These are phyloP conservation scores for Nowickia ferox DNA, from an alignment of 2,888 invertebrate species.

Conservation along the genomic window DNA sequence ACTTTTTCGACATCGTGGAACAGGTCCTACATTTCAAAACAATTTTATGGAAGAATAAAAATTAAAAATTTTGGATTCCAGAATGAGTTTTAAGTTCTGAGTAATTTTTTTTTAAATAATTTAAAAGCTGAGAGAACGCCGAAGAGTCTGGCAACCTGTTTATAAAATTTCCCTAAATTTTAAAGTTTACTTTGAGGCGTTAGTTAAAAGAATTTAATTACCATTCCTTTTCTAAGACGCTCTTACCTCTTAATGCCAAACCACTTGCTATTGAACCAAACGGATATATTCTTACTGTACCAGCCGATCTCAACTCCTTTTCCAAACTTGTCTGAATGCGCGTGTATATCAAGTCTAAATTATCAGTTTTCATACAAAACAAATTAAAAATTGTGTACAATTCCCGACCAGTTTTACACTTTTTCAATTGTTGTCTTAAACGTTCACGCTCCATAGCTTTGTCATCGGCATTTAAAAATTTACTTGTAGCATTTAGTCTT, in stretches of 20 bases:
- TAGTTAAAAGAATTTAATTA: background rate
- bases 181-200: slow-evolving; percentile 34
- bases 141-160: background rate
- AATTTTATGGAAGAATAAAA: too few species aligned
- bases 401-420: slow-evolving; percentile 72
- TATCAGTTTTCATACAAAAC: slow-evolving; percentile 73
- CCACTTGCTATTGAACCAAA: slow-evolving; percentile 91
- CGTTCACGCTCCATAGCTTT: slow-evolving; percentile 72
- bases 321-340: slow-evolving; percentile 75
- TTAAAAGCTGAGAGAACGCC: background rate
- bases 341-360: slow-evolving; percentile 74
- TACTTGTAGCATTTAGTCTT: slow-evolving; percentile 67
- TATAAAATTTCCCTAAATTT: background rate
- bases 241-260: slow-evolving; percentile 85
- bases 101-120: too few species aligned
- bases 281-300: slow-evolving; percentile 82
- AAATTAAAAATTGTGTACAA: slow-evolving; percentile 74
- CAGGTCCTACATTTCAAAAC: too few species aligned
- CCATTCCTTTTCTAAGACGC: too few species aligned
- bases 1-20: too few species aligned
- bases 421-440: slow-evolving; percentile 70
- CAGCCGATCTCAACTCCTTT: slow-evolving; percentile 78
- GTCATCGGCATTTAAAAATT: slow-evolving; percentile 73
- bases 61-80: too few species aligned
- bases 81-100: too few species aligned